Evolutionary conservation across 2,113 vertebrate species (phyloP).

Genomic region (Oreocharis arfaki): DNA sequence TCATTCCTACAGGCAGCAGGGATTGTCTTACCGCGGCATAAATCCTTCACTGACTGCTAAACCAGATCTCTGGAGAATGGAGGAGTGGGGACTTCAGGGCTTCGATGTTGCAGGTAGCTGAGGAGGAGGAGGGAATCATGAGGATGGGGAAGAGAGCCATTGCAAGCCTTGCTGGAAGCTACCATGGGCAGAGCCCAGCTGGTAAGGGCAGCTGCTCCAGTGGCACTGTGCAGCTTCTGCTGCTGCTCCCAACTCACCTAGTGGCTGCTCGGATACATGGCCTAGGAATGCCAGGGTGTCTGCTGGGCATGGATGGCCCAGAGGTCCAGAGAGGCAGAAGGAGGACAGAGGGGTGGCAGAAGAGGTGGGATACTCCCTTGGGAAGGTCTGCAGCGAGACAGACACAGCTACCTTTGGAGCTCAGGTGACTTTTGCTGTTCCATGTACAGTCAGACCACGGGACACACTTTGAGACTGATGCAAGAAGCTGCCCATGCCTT

Average conservation of each 20-base stretch:
- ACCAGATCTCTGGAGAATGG: not conserved
- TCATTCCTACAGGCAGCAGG: not conserved
- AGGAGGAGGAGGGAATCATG: not conserved
- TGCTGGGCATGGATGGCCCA: not conserved
- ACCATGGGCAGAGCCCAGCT: not conserved
- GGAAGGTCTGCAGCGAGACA: not conserved
- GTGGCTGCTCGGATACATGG: fast-evolving
- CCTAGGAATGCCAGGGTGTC: not conserved
- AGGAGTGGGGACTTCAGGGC: not conserved
- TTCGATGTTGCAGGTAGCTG: not conserved
- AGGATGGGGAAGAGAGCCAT: not conserved
- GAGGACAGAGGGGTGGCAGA: not conserved
- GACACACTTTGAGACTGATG: not conserved
- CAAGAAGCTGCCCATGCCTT: not conserved
- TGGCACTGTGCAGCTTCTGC: fast-evolving
- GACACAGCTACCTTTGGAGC: not conserved
- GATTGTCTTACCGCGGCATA: fast-evolving
- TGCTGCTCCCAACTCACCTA: not conserved
- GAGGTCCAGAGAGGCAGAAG: not conserved
- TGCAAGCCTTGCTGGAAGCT: not conserved
- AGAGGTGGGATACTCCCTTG: not conserved
- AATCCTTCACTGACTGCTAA: not conserved
- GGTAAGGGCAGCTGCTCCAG: not conserved
- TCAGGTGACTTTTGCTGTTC: not conserved
- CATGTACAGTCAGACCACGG: fast-evolving